Percentiles rank a stretch among this genome's conserved stretches.
These are phyloP conservation scores for Calliopum simillimum DNA, from an alignment of 2,888 invertebrate genomes.

Conservation along the genomic window DNA sequence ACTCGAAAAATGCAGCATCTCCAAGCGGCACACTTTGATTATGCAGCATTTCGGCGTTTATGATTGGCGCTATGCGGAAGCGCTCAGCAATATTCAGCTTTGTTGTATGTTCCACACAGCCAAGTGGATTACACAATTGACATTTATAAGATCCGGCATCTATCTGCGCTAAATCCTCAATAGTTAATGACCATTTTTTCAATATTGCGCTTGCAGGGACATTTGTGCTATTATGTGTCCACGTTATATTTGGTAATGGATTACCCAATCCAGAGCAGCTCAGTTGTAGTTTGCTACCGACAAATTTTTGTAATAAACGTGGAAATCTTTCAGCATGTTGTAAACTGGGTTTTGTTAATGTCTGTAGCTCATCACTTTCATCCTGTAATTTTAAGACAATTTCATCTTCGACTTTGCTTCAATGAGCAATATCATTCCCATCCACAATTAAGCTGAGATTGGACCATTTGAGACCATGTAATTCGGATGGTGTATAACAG, in stretches of 20 bases:
- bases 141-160: conserved; percentile 93
- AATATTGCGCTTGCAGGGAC: conserved; percentile 69
- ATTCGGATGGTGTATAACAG: conserved; percentile 60
- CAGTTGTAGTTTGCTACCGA: conserved; percentile 79
- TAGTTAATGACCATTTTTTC: conserved; percentile 77
- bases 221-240: conserved; percentile 80
- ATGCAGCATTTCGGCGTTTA: conserved; percentile 81
- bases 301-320: conserved; percentile 72
- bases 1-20: conserved; percentile 78
- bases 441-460: conserved; percentile 58
- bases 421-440: conserved; percentile 49
- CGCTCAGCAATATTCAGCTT: conserved; percentile 81
- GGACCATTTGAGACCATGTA: conserved; percentile 52
- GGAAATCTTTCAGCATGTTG: conserved; percentile 35
- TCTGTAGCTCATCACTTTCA: background rate
- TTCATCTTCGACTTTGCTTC: conserved; percentile 40
- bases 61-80: conserved; percentile 82
- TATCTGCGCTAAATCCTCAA: conserved; percentile 82
- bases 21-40: conserved; percentile 82
- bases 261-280: conserved; percentile 78
- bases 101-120: conserved; percentile 79
- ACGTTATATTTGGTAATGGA: conserved; percentile 84
- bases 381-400: background rate
- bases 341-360: conserved; percentile 34
- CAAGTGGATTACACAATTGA: conserved; percentile 81